These are phyloP conservation scores for Pholis gunnellus DNA, from an alignment of 2,113 vertebrate species.

Conservation along the genomic window DNA sequence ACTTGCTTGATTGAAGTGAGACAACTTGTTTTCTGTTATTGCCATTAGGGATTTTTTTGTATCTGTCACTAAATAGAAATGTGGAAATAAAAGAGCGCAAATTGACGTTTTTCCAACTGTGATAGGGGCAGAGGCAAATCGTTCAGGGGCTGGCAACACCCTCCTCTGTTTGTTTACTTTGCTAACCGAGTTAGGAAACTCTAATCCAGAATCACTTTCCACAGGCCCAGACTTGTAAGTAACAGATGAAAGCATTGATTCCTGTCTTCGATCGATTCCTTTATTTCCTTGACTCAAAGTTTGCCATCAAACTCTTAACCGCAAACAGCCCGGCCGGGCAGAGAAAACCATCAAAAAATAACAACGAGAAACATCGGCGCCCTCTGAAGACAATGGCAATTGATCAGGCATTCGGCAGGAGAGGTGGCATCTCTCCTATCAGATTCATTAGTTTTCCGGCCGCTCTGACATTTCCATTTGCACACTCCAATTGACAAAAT, in stretches of 20 bases:
- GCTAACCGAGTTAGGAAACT: constrained; percentile 47
- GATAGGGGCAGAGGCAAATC: constrained; percentile 8
- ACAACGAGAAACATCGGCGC: constrained; percentile 56
- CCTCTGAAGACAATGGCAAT: constrained; percentile 72
- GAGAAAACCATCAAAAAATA: constrained; percentile 73
- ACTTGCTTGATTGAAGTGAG: constrained; percentile 61
- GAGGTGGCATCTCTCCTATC: constrained; percentile 76
- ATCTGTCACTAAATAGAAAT: constrained; percentile 55
- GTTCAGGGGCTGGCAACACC: constrained; percentile 3
- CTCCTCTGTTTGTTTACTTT: constrained; percentile 52
- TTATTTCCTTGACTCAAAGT: constrained; percentile 72
- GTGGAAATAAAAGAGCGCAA: constrained; percentile 29
- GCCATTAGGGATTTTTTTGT: constrained; percentile 55
- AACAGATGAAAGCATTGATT: constrained; percentile 74
- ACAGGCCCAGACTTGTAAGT: constrained; percentile 60
- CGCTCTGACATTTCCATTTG: constrained; percentile 85
- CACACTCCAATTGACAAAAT: constrained; percentile 85
- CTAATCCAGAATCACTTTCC: constrained; percentile 58
- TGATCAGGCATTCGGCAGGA: constrained; percentile 74
- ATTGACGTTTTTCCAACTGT: constrained; percentile 16
- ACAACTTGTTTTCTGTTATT: constrained; percentile 59
- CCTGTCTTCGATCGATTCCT: constrained; percentile 59
- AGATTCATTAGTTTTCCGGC: constrained; percentile 83
- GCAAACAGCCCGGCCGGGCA: constrained; percentile 34
- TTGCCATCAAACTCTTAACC: constrained; percentile 68